Percentiles rank a stretch among this genome's conserved stretches.
Evolutionary conservation across 30 jellyfish, hydroid and myxozoan genomes (phyloP).

Genomic region (Sanderia malayensis): DNA sequence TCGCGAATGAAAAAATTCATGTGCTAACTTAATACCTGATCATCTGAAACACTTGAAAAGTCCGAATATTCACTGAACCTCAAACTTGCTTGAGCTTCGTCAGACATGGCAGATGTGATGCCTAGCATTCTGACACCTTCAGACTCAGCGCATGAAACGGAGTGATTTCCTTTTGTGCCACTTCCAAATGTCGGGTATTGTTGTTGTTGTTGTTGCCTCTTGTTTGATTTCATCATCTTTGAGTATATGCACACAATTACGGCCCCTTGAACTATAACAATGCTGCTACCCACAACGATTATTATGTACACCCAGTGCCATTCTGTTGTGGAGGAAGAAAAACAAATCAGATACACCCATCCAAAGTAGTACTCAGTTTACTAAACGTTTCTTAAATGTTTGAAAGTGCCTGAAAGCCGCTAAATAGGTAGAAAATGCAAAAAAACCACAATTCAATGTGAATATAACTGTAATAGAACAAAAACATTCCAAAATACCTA

Average conservation of each 20-base stretch:
- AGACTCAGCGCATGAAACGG: slow-evolving; percentile 27
- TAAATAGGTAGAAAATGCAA: no score
- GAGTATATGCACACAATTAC: slow-evolving; percentile 27
- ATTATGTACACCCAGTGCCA: slow-evolving; percentile 62
- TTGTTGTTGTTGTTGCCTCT: not conserved
- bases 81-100: not conserved
- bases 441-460: no score
- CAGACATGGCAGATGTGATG: slow-evolving; percentile 13
- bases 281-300: slow-evolving; percentile 2
- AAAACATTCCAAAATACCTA: not conserved
- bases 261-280: slow-evolving; percentile 26
- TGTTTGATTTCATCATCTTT: not conserved
- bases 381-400: no score
- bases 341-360: no score
- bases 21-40: no score
- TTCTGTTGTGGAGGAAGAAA: slow-evolving; percentile 13
- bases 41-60: slow-evolving; percentile 20
- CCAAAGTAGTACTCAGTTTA: no score
- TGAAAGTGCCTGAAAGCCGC: no score
- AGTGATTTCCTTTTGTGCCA: not conserved
- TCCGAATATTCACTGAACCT: slow-evolving; percentile 23
- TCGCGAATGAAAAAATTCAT: no score
- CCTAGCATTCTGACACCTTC: slow-evolving; percentile 39
- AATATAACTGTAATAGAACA: no score
- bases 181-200: slow-evolving; percentile 17